Percentiles rank a stretch among this genome's conserved stretches.
phyloP scores from a whole-genome alignment of 2,797 vertebrate species.

The Microctenopoma lineatum region DNA sequence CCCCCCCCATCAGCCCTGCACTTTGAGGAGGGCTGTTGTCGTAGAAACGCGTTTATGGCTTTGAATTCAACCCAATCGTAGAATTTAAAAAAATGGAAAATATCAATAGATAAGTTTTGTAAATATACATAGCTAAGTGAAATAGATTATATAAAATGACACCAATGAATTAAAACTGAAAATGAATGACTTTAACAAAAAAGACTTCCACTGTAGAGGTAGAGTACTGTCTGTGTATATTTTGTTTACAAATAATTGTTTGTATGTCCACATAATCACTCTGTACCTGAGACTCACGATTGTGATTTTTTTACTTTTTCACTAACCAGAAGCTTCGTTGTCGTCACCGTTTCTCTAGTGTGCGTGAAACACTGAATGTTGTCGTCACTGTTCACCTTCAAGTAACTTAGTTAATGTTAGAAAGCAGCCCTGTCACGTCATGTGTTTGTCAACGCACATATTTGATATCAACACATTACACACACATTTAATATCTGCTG shows the following conservation, averaged over 20 bases:
- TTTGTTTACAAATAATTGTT: conserved; percentile 67
- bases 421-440: conserved; percentile 28
- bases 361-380: conserved; percentile 44
- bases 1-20: conserved; percentile 64
- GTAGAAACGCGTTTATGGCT: conserved; percentile 44
- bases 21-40: conserved; percentile 61
- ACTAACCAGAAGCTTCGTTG: conserved; percentile 67
- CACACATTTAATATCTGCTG: conserved; percentile 21
- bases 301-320: conserved; percentile 69
- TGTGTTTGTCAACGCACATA: conserved; percentile 29
- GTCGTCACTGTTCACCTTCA: conserved; percentile 37
- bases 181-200: conserved; percentile 52
- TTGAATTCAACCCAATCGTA: conserved; percentile 32
- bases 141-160: conserved; percentile 46
- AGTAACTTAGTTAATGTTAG: conserved; percentile 42
- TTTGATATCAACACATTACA: conserved; percentile 42
- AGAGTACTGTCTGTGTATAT: conserved; percentile 58
- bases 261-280: conserved; percentile 50
- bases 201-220: conserved; percentile 56
- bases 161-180: conserved; percentile 46
- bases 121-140: conserved; percentile 55
- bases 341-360: conserved; percentile 33
- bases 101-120: conserved; percentile 45
- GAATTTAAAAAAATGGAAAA: conserved; percentile 23
- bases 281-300: conserved; percentile 66